Conservation (phyloP, 2,113 vertebrate genomes). For the Heterochromis multidens region DNA sequence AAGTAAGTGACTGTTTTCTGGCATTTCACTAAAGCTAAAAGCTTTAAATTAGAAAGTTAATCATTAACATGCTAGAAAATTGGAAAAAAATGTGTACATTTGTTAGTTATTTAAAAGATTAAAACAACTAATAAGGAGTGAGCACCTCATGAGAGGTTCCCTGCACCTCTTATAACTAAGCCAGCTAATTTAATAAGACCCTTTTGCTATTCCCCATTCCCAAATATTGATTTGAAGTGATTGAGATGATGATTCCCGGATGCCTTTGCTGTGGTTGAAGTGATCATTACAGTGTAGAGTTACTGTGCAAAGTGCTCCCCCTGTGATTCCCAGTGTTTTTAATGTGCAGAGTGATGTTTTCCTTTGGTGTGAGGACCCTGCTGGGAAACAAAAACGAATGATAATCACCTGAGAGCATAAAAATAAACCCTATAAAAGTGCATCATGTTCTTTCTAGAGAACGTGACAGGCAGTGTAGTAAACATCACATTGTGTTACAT, state of each 20-base stretch:
- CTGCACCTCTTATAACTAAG: neutral
- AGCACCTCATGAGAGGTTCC: neutral
- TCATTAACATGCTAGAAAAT: constrained; percentile 10
- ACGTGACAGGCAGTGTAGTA: neutral
- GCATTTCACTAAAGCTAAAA: neutral
- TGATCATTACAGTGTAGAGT: constrained; percentile 43
- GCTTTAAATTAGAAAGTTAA: neutral
- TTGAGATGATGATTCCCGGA: constrained; percentile 20
- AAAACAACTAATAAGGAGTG: neutral
- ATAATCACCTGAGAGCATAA: neutral
- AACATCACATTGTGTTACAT: neutral
- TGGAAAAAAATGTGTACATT: neutral
- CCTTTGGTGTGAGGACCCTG: neutral
- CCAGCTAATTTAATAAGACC: neutral
- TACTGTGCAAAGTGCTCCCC: constrained; percentile 39
- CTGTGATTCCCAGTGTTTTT: constrained; percentile 19
- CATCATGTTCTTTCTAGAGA: neutral
- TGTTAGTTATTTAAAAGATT: constrained; percentile 27
- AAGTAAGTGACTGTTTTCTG: neutral
- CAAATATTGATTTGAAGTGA: constrained; percentile 32
- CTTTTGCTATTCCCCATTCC: neutral
- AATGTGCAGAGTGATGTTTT: constrained; percentile 21
- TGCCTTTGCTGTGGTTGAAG: constrained; percentile 49
- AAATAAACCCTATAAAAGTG: neutral
- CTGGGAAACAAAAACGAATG: neutral